phyloP scores from a whole-genome alignment of 1,140 invertebrate genomes.

The Cydia splendana region DNA sequence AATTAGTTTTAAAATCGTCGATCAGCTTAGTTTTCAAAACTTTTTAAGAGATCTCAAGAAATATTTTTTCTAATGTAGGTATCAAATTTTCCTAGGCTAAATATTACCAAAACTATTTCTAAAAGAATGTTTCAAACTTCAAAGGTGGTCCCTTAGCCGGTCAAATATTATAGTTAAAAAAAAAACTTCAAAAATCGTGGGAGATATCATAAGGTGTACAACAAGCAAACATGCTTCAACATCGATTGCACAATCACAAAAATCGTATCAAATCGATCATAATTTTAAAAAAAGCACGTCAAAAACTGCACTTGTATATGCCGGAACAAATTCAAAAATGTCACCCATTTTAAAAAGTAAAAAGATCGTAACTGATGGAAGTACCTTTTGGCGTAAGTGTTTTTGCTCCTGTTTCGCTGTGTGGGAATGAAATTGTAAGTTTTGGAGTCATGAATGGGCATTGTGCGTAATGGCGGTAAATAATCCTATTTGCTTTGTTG shows the following conservation, averaged over 20 bases:
- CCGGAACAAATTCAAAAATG: slow-evolving; percentile 57
- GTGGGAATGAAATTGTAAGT: slow-evolving; percentile 63
- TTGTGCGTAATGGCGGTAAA: slow-evolving; percentile 70
- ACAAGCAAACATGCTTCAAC: slow-evolving; percentile 45
- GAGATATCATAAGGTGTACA: slow-evolving; percentile 50
- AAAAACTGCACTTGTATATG: slow-evolving; percentile 51
- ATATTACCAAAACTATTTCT: background rate
- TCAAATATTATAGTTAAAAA: background rate
- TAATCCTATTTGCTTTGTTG: slow-evolving; percentile 70
- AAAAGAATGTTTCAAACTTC: slow-evolving; percentile 26
- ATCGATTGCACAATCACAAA: slow-evolving; percentile 68
- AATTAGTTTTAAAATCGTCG: too few species aligned
- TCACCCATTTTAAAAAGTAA: background rate
- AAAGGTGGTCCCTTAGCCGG: background rate
- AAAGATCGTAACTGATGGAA: slow-evolving; percentile 4
- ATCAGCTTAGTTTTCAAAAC: too few species aligned
- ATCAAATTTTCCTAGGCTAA: background rate
- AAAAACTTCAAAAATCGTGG: slow-evolving; percentile 48
- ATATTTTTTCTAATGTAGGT: background rate
- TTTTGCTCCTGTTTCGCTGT: slow-evolving; percentile 25
- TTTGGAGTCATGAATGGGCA: slow-evolving; percentile 63
- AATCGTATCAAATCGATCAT: slow-evolving; percentile 71
- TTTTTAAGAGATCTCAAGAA: too few species aligned
- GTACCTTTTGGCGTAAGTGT: background rate
- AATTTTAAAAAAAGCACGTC: slow-evolving; percentile 59